These are phyloP conservation scores for Xylophagus ater DNA, from an alignment of 2,888 invertebrate species.

Conservation along the genomic window DNA sequence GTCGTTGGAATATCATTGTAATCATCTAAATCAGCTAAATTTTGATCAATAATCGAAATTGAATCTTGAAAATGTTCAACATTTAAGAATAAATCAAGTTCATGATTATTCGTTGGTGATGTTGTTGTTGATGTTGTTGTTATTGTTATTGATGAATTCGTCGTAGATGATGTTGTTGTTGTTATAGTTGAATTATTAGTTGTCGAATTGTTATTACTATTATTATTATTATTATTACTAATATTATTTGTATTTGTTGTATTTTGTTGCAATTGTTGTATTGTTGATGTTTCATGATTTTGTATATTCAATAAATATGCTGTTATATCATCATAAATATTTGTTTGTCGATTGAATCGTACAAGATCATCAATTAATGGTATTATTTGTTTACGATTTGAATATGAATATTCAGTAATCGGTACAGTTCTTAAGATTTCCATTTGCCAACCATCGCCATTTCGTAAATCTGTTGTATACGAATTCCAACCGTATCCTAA, in stretches of 20 bases:
- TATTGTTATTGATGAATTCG: conserved; percentile 2
- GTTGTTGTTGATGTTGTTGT: conserved; percentile 19
- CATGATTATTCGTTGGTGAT: conserved; percentile 21
- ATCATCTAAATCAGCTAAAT: conserved; percentile 47
- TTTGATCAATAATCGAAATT: conserved; percentile 45
- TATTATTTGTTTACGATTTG: conserved; percentile 38
- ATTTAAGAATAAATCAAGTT: conserved; percentile 32
- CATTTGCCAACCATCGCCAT: conserved; percentile 37
- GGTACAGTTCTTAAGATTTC: conserved; percentile 36
- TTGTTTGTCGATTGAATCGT: conserved; percentile 54
- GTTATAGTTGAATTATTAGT: not conserved
- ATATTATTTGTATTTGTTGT: no score
- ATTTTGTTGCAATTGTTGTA: conserved; percentile 3
- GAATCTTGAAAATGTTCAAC: conserved; percentile 32
- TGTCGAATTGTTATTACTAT: conserved; percentile 6
- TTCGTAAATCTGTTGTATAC: conserved; percentile 30
- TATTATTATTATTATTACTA: not conserved
- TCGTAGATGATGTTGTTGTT: not conserved
- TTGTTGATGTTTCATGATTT: conserved; percentile 26
- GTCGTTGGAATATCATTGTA: conserved; percentile 39
- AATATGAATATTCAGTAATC: conserved; percentile 35
- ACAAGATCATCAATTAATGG: conserved; percentile 37
- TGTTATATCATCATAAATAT: conserved; percentile 42
- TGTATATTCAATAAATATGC: conserved; percentile 52
- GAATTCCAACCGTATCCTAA: conserved; percentile 45